Base-by-base conservation (phyloP, 2,797 vertebrate species). In the Acrossocheilus fasciatus region DNA sequence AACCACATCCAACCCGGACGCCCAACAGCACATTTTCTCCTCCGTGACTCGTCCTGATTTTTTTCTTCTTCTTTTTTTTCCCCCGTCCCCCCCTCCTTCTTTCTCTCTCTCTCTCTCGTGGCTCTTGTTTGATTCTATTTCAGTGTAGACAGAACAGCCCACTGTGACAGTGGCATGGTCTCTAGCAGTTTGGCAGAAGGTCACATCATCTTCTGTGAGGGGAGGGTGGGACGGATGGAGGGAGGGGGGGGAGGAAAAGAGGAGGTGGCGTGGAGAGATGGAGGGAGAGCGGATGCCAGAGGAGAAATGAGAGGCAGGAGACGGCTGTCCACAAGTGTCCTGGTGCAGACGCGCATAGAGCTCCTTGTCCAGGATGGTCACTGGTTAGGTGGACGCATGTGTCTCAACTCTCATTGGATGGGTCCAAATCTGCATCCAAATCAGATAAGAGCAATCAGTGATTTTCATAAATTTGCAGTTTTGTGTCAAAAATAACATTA, bases 161-260 rank as follows among this genome's bases (percentile, higher is more conserved):
- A 93, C 93, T 94, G 95, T 87, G 95, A 92, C 89, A 90, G 94
- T 92, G 94, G 94, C 94, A 95, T 94, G 95, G 83, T 93, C 94
- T 95, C 94, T 93, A 94, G 94, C 95, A 95, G 94, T 96, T 95
- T 95, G 94, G 95, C 95, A 95, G 95, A 96, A 96, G 96, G 96
- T 96, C 96, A 96, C 95, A 95, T 95, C 94, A 94, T 95, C 93
- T 91, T 88, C 87, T 77, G 87, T 66, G 84, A 87, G 70, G 88
- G 88, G 87, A 88, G 86, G 88, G 88, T 85, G 82, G 88, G 85
- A 84, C 45, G 72, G 64, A 36, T 76, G 36, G 69, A 81, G 84
- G 47, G 54, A 68, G 70, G 80, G 84, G 66, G 52, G 72, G 45
- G 26, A 18, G 39, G 84, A n/a, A 62, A 75, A 80, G 47, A 88